Evolutionary conservation across 2,113 vertebrate species (phyloP), one percentile per base, ranked within the genome.

Genomic region (Sceloporus tristichus): DNA sequence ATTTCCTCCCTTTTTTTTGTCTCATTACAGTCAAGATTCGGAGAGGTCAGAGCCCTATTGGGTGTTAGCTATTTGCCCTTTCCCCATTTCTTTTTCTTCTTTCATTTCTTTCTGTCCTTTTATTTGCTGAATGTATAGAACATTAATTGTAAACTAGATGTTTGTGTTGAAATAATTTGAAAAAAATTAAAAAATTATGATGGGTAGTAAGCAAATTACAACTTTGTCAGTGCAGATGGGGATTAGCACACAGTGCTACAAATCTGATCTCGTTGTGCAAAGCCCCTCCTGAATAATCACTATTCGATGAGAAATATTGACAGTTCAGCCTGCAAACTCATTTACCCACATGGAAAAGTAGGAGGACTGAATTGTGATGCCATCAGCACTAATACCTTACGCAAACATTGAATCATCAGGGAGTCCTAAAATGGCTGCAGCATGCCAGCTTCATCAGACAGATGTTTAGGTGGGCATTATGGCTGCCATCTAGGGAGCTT

Each of bases 361-460:
- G 53, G 29, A 84, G 76, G 91, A 56, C 9, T 27, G 23, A 71
- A 56, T 68, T 79, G 77, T 79, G 90, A 79, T 9, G 25, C 2
- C 21, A 74, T 78, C 70, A 70, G 5, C 6, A 70, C 59, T 29
- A 80, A 71, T 23, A 38, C 71, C 71, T 82, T 62, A 62, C 68
- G 5, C 16, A 83, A 83, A 48, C 68, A 84, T 0, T 78, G 25
- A 83, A 84, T 93, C 85, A 84, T 84, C 27, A 83, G 3, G 18
- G 92, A 83, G 68, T 48, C 53, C 88, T 91, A 25, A 90, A 86
- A 53, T 88, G 90, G 25, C 29, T 84, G 42, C 48, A 0, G 1
- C 68, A 83, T 79, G 38, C 27, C 42, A 19, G 65, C 66, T 27
- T 23, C 34, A 42, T 1, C 62, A 79, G 82, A 16, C 56, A 83